Base-by-base conservation (phyloP, 2,888 invertebrate species). In the Cantharis nigra region DNA sequence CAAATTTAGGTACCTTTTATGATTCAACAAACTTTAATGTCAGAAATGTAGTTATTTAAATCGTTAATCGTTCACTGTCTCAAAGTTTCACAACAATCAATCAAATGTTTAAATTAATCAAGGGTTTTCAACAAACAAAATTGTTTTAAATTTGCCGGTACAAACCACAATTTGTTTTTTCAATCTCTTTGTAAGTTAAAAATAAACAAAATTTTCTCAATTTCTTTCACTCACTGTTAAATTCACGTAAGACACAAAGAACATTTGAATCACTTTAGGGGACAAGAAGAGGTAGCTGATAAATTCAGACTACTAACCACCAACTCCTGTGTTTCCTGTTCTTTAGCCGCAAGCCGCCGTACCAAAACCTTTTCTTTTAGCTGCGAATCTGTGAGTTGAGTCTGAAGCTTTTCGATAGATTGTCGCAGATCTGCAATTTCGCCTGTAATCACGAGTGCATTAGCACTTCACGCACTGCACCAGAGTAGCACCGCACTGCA, bases 271-370 rank as follows among this genome's bases (percentile, higher is more conserved):
- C 82, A 82, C 81, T 79, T 78, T 72, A 76, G 79, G 74, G 78
- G 79, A 71, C 80, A 80, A 79, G 75, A 28, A 67, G 76, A 16
- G 49, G 76, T 69, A 71, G 70, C 71, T 71, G 72, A 64, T 67
- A 63, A 64, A 26, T 63, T 81, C 72, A 65, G 81, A 65, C 79
- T 88, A 91, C 95, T 92, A 92, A 98, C 98, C 90, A 96, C 94
- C 91, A 95, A 97, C 90, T 98, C 98, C 89, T 98, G 97, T 88
- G 97, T 93, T 90, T 98, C 98, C 89, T 98, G 98, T 88, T 98
- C 98, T 90, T 98, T 98, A 81, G 96, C 95, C 79, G 98, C 96
- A 82, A 98, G 92, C 85, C 97, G 92, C 86, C 98, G 94, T 83
- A 98, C 95, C 83, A 98, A 92, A 81, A 97, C 94, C 89, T 96